Percentiles rank a stretch among this genome's conserved stretches.
phyloP scores from a whole-genome alignment of 2,113 vertebrate genomes.

The Trichomycterus rosablanca region DNA sequence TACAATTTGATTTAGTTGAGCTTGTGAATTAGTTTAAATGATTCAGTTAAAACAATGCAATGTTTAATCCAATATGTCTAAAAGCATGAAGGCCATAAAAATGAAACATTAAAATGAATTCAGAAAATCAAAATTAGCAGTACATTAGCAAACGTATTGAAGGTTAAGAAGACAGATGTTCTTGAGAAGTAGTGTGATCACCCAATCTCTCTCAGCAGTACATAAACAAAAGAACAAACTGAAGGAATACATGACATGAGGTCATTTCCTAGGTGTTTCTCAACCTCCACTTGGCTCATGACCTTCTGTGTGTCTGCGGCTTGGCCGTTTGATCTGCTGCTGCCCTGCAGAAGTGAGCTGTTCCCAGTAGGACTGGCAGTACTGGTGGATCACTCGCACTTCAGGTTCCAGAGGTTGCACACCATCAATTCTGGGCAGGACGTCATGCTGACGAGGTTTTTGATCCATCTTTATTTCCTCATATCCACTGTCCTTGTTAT shows the following conservation, averaged over 20 bases:
- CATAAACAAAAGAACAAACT: not conserved
- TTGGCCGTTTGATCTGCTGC: constrained; percentile 36
- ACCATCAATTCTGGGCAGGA: constrained; percentile 28
- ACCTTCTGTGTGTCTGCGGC: constrained; percentile 65
- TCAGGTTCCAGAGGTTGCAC: constrained; percentile 55
- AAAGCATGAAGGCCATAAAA: no score
- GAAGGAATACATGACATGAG: not conserved
- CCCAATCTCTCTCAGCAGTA: not conserved
- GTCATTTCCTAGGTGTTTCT: not conserved
- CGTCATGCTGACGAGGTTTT: constrained; percentile 8
- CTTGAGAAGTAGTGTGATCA: not conserved
- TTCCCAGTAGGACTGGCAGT: constrained; percentile 73
- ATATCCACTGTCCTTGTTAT: constrained; percentile 45
- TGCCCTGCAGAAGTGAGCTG: constrained; percentile 52
- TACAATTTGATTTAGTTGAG: no score
- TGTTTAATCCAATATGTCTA: no score
- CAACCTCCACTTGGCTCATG: constrained; percentile 64
- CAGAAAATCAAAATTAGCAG: no score
- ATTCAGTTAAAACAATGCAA: no score
- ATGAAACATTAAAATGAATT: no score
- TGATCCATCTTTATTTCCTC: not conserved
- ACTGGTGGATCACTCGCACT: constrained; percentile 69
- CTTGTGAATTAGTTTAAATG: no score
- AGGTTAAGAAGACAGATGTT: not conserved
- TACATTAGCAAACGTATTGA: not conserved